Evolutionary conservation across 1,140 invertebrate genomes (phyloP), one percentile per base, ranked within the genome.

Genomic region (Plodia interpunctella): DNA sequence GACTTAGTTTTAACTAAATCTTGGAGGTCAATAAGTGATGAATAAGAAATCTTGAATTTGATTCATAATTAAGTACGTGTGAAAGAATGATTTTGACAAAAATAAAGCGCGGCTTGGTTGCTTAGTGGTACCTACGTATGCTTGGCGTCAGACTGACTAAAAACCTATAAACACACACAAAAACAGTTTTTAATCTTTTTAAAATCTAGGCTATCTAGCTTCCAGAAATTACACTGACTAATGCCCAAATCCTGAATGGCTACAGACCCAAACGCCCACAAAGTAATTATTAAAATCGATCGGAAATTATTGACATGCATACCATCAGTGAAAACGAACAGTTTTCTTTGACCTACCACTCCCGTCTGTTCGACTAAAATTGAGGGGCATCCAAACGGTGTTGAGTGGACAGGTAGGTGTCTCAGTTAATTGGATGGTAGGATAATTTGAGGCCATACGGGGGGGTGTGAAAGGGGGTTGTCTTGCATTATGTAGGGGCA

Each of bases 401-500:
- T 21, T n/a, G 2, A 25, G 20, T 53, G 18, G 11, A 49, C 32
- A 30, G 5, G 56, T 21, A 30, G 52, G 52, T 63, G 49, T 66
- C 68, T 51, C 3, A 30, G 13, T 59, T 50, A 6, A 60, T 18
- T 76, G 69, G 73, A 58, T 13, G 54, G 49, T 60, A 56, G 66
- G 56, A 67, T 74, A 72, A 71, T 76, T 75, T 67, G 62, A 69
- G 62, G 62, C 57, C 50, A 62, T 21, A 28, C 58, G 44, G 60
- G 57, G 55, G 38, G 57, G 13, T 44, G 57, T 35, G 68, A 59
- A 15, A 44, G 69, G 54, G 53, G 59, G 55, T 58, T 65, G 69
- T 64, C 68, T 82, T 87, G 78, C 81, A 87, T 87, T 83, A 87
- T 87, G 78, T 83, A 87, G 84, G 62, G 73, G 76, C 80, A 87